These are phyloP conservation scores for Sebastiscus tertius DNA, from an alignment of 2,797 vertebrate genomes.

Conservation along the genomic window DNA sequence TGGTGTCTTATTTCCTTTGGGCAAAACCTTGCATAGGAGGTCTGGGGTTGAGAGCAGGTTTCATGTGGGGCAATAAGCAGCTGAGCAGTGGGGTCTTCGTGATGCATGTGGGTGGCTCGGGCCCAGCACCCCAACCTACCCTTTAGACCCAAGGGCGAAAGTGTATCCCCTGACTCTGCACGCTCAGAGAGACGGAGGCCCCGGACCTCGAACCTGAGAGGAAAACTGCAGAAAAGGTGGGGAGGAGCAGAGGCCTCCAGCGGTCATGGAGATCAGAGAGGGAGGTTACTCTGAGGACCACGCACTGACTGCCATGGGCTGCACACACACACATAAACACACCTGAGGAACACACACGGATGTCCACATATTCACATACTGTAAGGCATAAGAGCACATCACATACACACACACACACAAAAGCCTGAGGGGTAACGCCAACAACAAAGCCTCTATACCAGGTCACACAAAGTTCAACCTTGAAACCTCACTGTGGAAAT, in stretches of 20 bases:
- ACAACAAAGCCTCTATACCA: slow-evolving; percentile 55
- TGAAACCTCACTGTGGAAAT: slow-evolving; percentile 45
- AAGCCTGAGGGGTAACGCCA: slow-evolving; percentile 24
- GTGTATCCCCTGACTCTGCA: slow-evolving; percentile 26
- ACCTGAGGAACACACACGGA: slow-evolving; percentile 40
- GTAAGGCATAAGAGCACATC: background rate
- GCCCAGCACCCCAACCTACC: slow-evolving; percentile 30
- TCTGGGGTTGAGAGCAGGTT: slow-evolving; percentile 24
- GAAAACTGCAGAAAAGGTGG: slow-evolving; percentile 25
- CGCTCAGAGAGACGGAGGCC: slow-evolving; percentile 16
- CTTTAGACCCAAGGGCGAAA: slow-evolving; percentile 39
- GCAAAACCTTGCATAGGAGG: slow-evolving; percentile 26
- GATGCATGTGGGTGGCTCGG: slow-evolving; percentile 54
- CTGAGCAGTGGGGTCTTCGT: slow-evolving; percentile 2
- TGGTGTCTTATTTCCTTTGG: slow-evolving; percentile 14
- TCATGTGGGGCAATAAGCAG: slow-evolving; percentile 29
- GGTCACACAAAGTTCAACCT: slow-evolving; percentile 66
- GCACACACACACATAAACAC: slow-evolving; percentile 38
- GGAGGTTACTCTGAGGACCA: slow-evolving; percentile 53
- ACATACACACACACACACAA: background rate
- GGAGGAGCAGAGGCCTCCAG: slow-evolving; percentile 59
- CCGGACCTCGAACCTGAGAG: slow-evolving; percentile 45
- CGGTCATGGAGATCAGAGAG: slow-evolving; percentile 60
- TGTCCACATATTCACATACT: slow-evolving; percentile 19
- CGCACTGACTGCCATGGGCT: slow-evolving; percentile 57